Base-by-base conservation (phyloP, 2,113 vertebrate species). In the Physeter macrocephalus region DNA sequence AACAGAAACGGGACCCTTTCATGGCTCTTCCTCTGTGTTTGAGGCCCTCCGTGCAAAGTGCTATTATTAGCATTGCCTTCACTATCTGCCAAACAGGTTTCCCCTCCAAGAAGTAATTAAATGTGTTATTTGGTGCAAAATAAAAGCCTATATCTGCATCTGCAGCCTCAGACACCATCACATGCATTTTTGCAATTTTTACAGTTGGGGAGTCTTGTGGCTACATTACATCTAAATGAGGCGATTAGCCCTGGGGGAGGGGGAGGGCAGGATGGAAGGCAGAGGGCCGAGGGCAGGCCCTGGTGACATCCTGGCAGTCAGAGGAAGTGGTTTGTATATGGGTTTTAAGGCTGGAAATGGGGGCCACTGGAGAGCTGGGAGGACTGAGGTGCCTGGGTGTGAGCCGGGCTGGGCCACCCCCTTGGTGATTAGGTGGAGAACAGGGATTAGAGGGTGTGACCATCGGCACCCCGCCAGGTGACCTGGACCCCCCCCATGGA, bases 61-160 rank as follows among this genome's bases (percentile, higher is more conserved):
- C 96, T 98, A 97, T 98, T 95, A 96, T 98, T 97, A 97, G 96
- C 66, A 46, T 52, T 13, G 95, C 88, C 93, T 88, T 62, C 27
- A 1, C 61, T 67, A 18, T 54, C 97, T 93, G 84, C 90, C 92
- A 89, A 92, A 81, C 31, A 72, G 82, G 54, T 92, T 71, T 93
- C 39, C 71, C 87, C 80, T 52, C 6, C 12, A 96, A 96, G 89
- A 97, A 97, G 96, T 88, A 96, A 97, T 97, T 97, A 98, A 97
- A 81, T 88, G 72, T 6, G 11, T 96, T 88, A 92, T 96, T 97
- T 84, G 83, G 83, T 93, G 90, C 93, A 95, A 93, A 97, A 93
- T 95, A 82, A 95, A 95, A 75, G 67, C 41, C 20, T 59, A 54
- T 18, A n/a, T 90, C 71, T 41, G 12, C 66, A 36, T 92, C 62